Conservation (phyloP, 2,888 invertebrate species). For the Scaptomyza reducta region DNA sequence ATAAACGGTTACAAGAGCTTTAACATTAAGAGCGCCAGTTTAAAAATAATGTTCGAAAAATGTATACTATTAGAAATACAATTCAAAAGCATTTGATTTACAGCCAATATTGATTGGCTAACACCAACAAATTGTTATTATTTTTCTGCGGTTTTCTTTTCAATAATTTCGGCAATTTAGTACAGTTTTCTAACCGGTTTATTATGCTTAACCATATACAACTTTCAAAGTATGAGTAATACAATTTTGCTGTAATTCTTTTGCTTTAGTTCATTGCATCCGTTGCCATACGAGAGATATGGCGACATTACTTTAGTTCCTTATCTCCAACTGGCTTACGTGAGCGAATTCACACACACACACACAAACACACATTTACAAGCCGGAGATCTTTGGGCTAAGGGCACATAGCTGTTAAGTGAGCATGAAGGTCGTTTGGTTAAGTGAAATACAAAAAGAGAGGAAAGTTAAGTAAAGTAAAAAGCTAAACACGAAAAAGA, state of each 20-base stretch:
- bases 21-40: neutral
- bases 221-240: constrained; percentile 1
- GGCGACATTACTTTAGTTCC: constrained; percentile 15
- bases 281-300: neutral
- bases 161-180: constrained; percentile 25
- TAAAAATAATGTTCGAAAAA: neutral
- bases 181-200: constrained; percentile 27
- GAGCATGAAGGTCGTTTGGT: constrained; percentile 76
- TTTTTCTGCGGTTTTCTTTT: constrained; percentile 28
- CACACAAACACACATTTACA: constrained; percentile 3
- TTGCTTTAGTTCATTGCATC: constrained; percentile 4
- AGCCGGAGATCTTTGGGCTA: constrained; percentile 37
- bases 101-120: constrained; percentile 17
- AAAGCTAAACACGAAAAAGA: constrained; percentile 24
- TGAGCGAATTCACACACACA: constrained; percentile 43
- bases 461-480: constrained; percentile 22
- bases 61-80: constrained; percentile 19
- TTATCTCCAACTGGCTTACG: constrained; percentile 46
- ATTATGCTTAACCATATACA: constrained; percentile 1
- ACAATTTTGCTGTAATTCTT: constrained; percentile 3
- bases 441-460: constrained; percentile 41
- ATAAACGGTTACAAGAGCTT: neutral
- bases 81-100: constrained; percentile 14
- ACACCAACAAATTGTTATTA: constrained; percentile 15
- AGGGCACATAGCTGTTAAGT: constrained; percentile 68